These are phyloP conservation scores for Cremastinae sp. DNA, from an alignment of 2,888 invertebrate genomes.

Conservation along the genomic window DNA sequence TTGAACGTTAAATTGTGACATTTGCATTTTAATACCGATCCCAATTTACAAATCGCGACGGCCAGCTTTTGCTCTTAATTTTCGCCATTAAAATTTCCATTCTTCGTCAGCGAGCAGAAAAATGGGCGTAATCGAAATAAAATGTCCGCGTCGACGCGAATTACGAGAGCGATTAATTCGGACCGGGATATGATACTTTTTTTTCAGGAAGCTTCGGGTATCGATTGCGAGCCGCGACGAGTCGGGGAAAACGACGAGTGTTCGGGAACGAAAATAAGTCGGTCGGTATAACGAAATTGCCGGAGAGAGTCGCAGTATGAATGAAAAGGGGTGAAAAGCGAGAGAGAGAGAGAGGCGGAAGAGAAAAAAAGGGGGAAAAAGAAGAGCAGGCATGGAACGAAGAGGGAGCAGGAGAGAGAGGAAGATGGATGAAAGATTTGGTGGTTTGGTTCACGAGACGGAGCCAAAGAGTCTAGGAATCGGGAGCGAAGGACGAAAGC, in stretches of 20 bases:
- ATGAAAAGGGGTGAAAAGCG: not conserved
- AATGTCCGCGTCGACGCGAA: too few species aligned
- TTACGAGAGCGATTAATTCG: too few species aligned
- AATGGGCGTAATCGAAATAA: not conserved
- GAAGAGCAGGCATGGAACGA: too few species aligned
- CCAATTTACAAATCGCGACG: not conserved
- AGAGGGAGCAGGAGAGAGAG: not conserved
- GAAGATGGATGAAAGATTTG: not conserved
- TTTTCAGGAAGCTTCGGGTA: not conserved
- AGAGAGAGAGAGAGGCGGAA: not conserved
- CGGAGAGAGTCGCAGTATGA: not conserved
- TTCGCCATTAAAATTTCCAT: not conserved
- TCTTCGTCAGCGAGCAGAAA: not conserved
- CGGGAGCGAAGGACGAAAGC: slow-evolving; percentile 65
- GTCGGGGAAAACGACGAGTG: slow-evolving; percentile 18
- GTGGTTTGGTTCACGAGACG: slow-evolving; percentile 31
- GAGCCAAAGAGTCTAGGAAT: slow-evolving; percentile 57
- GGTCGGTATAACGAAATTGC: slow-evolving; percentile 38
- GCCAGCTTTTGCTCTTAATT: too few species aligned
- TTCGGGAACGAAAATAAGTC: slow-evolving; percentile 45
- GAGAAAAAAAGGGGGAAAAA: not conserved
- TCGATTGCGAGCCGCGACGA: slow-evolving; percentile 15
- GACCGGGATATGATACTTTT: too few species aligned
- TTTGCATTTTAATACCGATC: slow-evolving; percentile 35
- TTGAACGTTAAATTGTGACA: slow-evolving; percentile 16